These are phyloP conservation scores for Oryctes rhinoceros DNA, from an alignment of 1,140 invertebrate species.

Conservation along the genomic window DNA sequence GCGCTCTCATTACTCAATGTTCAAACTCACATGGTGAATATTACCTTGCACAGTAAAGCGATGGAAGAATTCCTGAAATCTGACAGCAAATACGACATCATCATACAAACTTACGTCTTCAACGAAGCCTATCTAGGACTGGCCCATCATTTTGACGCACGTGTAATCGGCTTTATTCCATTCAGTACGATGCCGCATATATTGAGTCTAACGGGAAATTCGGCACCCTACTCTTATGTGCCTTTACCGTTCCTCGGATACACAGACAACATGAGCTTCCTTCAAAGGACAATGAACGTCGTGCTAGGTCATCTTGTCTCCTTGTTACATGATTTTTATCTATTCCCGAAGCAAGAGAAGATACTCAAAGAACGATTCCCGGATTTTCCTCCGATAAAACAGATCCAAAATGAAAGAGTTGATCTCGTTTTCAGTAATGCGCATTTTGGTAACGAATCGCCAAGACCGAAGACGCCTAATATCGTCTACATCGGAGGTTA, in stretches of 20 bases:
- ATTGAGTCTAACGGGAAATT: not conserved
- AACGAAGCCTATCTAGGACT: not conserved
- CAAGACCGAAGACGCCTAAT: constrained; percentile 54
- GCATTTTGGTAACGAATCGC: constrained; percentile 56
- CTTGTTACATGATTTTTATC: not conserved
- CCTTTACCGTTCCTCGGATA: not conserved
- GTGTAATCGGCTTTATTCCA: constrained; percentile 1
- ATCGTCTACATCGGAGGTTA: constrained; percentile 60
- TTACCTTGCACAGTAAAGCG: not conserved
- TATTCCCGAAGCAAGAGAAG: not conserved
- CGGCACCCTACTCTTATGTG: not conserved
- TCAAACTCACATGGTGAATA: not conserved
- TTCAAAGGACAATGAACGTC: not conserved
- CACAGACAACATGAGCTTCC: constrained; percentile 10
- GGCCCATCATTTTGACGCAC: not conserved
- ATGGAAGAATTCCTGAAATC: constrained; percentile 19
- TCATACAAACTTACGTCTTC: constrained; percentile 14
- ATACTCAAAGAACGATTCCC: constrained; percentile 47
- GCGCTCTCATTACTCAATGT: not conserved
- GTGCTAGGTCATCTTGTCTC: not conserved
- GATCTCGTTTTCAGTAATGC: constrained; percentile 55
- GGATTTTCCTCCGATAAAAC: constrained; percentile 61
- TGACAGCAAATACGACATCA: not conserved
- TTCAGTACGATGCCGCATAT: not conserved
- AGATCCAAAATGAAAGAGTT: constrained; percentile 61